A percentile compares a stretch with the other conserved stretches of the same genome.
phyloP scores from a whole-genome alignment of 2,888 invertebrate genomes.

The Limnephilus rhombicus region DNA sequence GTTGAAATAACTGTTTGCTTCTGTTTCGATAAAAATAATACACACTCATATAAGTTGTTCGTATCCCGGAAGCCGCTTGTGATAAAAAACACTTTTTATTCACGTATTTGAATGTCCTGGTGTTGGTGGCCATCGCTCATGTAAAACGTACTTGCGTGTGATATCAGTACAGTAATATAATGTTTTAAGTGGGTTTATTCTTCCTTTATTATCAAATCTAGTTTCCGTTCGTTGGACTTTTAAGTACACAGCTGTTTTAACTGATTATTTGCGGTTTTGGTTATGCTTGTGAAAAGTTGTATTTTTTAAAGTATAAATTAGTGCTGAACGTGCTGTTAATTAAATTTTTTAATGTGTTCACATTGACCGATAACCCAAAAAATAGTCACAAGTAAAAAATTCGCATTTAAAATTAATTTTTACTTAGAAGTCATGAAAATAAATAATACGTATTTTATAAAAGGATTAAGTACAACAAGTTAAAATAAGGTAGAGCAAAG shows the following conservation, averaged over 20 bases:
- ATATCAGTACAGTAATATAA: not conserved
- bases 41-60: not conserved
- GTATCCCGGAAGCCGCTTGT: slow-evolving; percentile 40
- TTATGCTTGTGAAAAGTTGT: not conserved
- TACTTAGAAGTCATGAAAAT: no score
- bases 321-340: not conserved
- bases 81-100: slow-evolving; percentile 28
- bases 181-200: not conserved
- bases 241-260: not conserved
- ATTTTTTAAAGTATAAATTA: not conserved
- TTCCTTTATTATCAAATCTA: not conserved
- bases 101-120: slow-evolving; percentile 20
- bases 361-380: not conserved
- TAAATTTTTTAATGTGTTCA: not conserved
- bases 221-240: slow-evolving; percentile 10
- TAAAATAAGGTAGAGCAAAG: no score
- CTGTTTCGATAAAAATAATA: not conserved
- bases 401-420: not conserved
- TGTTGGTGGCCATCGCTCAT: slow-evolving; percentile 7
- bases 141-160: not conserved
- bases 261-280: not conserved
- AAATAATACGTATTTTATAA: no score
- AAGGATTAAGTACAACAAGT: no score
- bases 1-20: not conserved
- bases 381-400: not conserved